These are phyloP conservation scores for Mola mola DNA, from an alignment of 2,113 vertebrate genomes.

Conservation along the genomic window DNA sequence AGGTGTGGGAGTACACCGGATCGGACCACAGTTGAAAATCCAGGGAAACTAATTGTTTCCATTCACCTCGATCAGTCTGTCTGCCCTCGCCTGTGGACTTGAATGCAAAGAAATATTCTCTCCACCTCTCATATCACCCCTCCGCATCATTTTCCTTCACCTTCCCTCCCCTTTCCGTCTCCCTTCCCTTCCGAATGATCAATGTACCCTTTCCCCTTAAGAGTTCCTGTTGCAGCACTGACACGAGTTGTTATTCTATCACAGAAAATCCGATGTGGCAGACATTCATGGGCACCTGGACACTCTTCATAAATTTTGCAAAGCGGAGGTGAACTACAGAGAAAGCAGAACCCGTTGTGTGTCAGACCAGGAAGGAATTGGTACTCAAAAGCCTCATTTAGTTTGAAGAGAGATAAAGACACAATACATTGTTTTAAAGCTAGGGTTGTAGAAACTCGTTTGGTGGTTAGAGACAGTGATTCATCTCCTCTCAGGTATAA, in stretches of 20 bases:
- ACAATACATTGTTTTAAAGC: constrained; percentile 26
- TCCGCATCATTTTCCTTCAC: neutral
- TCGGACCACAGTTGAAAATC: constrained; percentile 61
- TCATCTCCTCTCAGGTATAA: constrained; percentile 25
- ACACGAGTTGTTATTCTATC: constrained; percentile 68
- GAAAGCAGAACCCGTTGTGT: constrained; percentile 14
- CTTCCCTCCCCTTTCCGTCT: neutral
- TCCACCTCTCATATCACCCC: constrained; percentile 31
- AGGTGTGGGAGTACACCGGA: constrained; percentile 59
- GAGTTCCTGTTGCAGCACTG: constrained; percentile 28
- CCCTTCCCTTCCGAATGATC: constrained; percentile 41
- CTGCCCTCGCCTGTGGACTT: constrained; percentile 39
- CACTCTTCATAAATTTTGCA: constrained; percentile 66
- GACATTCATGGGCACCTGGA: constrained; percentile 65
- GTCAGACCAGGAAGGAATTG: constrained; percentile 13
- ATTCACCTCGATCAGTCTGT: constrained; percentile 57
- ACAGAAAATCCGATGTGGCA: constrained; percentile 63
- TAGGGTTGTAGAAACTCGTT: neutral
- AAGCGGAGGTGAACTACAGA: constrained; percentile 39
- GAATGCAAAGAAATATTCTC: constrained; percentile 54
- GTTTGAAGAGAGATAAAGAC: constrained; percentile 8
- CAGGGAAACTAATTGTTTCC: constrained; percentile 65
- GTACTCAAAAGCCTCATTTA: constrained; percentile 23
- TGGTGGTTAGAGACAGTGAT: constrained; percentile 3
- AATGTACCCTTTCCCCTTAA: constrained; percentile 40